phyloP scores from a whole-genome alignment of 1,140 invertebrate species.

The Phthorimaea operculella region DNA sequence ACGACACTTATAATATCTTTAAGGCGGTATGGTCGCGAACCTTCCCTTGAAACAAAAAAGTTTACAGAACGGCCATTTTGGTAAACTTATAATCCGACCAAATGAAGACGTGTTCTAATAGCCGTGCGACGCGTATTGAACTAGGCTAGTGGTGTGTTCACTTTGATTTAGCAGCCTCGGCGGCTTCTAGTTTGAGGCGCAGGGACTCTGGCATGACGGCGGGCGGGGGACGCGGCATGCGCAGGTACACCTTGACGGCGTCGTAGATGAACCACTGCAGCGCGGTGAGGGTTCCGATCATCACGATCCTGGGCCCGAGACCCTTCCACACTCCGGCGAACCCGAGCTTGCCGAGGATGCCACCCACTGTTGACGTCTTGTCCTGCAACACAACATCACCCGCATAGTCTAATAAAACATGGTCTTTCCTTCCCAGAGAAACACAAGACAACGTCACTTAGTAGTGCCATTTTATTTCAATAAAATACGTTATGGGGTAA shows the following conservation, averaged over 20 bases:
- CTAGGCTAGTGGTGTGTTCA: constrained; percentile 20
- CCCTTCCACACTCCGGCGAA: constrained; percentile 92
- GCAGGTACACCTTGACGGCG: constrained; percentile 88
- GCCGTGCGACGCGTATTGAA: too few species aligned
- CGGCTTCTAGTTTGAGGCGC: constrained; percentile 81
- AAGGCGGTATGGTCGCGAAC: too few species aligned
- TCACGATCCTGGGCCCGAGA: constrained; percentile 95
- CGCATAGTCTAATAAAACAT: too few species aligned
- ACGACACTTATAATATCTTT: too few species aligned
- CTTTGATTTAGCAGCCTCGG: constrained; percentile 51
- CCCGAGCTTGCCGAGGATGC: constrained; percentile 70
- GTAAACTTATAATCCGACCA: too few species aligned
- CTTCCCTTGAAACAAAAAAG: too few species aligned
- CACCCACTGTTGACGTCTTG: constrained; percentile 57
- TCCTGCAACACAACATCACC: constrained; percentile 34
- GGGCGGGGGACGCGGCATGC: constrained; percentile 97
- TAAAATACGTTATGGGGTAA: too few species aligned
- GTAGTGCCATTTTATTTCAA: too few species aligned
- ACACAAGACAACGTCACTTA: too few species aligned
- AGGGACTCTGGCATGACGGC: constrained; percentile 98
- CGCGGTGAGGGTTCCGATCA: constrained; percentile 99
- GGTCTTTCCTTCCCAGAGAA: too few species aligned
- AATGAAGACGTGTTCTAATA: too few species aligned
- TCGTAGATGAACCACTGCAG: constrained; percentile 99
- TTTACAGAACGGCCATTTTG: too few species aligned